A percentile compares a stretch with the other conserved stretches of the same genome.
These are phyloP conservation scores for Sminthurides bifidus DNA, from an alignment of 1,140 invertebrate genomes.

Conservation along the genomic window DNA sequence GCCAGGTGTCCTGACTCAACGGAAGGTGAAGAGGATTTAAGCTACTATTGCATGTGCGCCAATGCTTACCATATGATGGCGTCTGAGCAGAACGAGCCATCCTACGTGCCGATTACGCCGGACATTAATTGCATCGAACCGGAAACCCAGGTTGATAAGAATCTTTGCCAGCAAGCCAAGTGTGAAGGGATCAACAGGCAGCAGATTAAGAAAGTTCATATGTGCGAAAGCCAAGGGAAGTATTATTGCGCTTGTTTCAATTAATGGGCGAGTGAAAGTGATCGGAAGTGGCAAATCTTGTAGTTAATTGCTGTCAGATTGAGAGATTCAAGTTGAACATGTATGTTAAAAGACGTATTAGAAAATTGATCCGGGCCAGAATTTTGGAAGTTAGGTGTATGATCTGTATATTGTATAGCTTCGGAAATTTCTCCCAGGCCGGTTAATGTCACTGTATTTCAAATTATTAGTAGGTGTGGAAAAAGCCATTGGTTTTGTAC, in stretches of 20 bases:
- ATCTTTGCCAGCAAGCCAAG: background rate
- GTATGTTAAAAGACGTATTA: too few species aligned
- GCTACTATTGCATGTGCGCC: slow-evolving; percentile 1
- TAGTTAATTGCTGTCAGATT: too few species aligned
- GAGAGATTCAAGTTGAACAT: too few species aligned
- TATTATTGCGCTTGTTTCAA: slow-evolving; percentile 5
- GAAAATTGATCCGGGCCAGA: too few species aligned
- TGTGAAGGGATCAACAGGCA: background rate
- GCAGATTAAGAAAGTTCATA: background rate
- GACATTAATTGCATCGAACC: background rate
- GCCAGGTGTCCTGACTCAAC: background rate
- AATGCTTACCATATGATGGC: background rate
- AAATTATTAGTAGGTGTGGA: too few species aligned
- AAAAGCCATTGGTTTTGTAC: too few species aligned
- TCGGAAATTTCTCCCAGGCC: too few species aligned
- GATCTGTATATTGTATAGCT: too few species aligned
- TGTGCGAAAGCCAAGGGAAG: background rate
- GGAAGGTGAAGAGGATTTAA: slow-evolving; percentile 1
- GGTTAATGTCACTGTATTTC: too few species aligned
- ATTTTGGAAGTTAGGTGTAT: too few species aligned
- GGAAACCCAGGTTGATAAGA: background rate
- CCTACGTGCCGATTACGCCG: background rate
- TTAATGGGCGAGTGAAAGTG: too few species aligned
- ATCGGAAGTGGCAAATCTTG: too few species aligned
- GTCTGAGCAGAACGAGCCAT: background rate